Percentiles rank a stretch among this genome's conserved stretches.
Conservation (phyloP, 2,797 vertebrate genomes). For the Balearica regulorum region DNA sequence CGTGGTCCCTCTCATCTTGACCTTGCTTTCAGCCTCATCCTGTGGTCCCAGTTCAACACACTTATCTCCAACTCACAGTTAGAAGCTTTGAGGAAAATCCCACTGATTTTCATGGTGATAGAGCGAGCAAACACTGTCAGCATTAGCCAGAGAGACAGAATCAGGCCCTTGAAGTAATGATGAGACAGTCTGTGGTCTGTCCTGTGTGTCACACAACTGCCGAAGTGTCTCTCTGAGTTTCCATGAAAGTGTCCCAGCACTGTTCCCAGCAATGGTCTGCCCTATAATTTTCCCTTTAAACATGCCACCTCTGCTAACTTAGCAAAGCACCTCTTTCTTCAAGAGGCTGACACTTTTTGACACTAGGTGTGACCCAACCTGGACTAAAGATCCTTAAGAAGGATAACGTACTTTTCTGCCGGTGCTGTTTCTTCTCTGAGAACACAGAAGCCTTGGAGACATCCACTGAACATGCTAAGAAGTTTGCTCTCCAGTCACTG, state of each 20-base stretch:
- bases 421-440: neutral
- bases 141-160: neutral
- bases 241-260: neutral
- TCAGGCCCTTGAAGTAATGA: neutral
- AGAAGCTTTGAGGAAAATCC: neutral
- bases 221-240: neutral
- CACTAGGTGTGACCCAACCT: neutral
- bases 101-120: neutral
- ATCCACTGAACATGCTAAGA: neutral
- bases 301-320: neutral
- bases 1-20: neutral
- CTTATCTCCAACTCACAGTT: neutral
- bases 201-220: neutral
- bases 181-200: neutral
- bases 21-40: neutral
- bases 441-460: neutral
- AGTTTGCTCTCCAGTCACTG: neutral
- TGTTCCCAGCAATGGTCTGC: neutral
- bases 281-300: neutral
- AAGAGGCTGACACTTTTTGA: neutral
- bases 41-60: neutral
- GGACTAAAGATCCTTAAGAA: neutral
- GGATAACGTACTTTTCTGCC: neutral
- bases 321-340: neutral
- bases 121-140: neutral